Percentiles rank a stretch among this genome's conserved stretches.
phyloP scores from a whole-genome alignment of 2,888 invertebrate genomes.

The Brenthis hecate region DNA sequence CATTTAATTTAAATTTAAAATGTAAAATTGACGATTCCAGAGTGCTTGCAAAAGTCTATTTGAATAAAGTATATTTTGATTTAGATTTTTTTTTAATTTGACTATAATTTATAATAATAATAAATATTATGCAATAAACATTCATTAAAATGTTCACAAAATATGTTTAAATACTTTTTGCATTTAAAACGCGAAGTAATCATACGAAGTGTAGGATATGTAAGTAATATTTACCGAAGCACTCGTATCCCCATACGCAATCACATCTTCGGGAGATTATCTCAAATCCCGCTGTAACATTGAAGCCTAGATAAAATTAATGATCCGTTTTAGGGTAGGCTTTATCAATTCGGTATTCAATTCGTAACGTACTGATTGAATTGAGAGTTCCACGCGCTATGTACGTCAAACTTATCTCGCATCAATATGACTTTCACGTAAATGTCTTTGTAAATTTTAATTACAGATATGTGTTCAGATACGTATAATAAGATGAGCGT shows the following conservation, averaged over 20 bases:
- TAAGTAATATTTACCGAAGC: constrained; percentile 17
- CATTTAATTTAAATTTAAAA: too few species aligned
- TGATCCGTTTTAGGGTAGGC: constrained; percentile 40
- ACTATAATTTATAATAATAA: too few species aligned
- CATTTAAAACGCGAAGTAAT: constrained; percentile 5
- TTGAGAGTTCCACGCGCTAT: constrained; percentile 40
- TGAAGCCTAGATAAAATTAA: constrained; percentile 43
- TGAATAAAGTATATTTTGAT: too few species aligned
- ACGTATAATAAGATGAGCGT: constrained; percentile 33
- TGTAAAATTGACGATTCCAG: too few species aligned
- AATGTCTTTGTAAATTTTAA: constrained; percentile 47
- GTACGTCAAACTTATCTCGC: constrained; percentile 38
- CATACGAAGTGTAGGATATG: background rate
- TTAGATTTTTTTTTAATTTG: too few species aligned
- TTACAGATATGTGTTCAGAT: constrained; percentile 39
- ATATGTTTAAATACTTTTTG: background rate
- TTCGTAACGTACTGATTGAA: constrained; percentile 41
- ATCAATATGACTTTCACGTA: constrained; percentile 54
- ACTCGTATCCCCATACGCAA: constrained; percentile 20
- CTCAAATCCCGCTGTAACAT: constrained; percentile 37
- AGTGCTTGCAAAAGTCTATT: too few species aligned
- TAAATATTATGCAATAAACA: too few species aligned
- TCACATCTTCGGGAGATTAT: constrained; percentile 26
- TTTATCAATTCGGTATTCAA: constrained; percentile 43
- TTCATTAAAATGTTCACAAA: too few species aligned